Conservation (phyloP, 2,888 invertebrate genomes). For the Automeris io region DNA sequence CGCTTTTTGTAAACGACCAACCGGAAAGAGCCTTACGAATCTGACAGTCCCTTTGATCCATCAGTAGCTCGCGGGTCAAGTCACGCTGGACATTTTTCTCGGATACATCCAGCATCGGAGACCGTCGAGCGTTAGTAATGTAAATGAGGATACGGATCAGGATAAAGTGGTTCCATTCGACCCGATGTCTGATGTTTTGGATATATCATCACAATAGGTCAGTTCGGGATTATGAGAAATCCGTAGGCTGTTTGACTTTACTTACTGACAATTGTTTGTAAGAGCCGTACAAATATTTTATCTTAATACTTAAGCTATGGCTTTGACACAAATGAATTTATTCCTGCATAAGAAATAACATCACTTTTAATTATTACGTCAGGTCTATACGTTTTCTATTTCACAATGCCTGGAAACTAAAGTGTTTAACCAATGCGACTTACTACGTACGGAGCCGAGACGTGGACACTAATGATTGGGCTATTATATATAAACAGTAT, state of each 20-base stretch:
- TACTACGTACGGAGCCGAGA: too few relatives aligned
- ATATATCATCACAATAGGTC: slow-evolving; percentile 33
- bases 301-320: too few relatives aligned
- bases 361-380: too few relatives aligned
- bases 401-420: too few relatives aligned
- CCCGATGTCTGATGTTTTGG: slow-evolving; percentile 37
- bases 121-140: slow-evolving; percentile 17
- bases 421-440: too few relatives aligned
- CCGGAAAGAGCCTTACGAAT: slow-evolving; percentile 16
- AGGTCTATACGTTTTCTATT: too few relatives aligned
- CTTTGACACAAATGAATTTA: too few relatives aligned
- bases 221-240: slow-evolving; percentile 31
- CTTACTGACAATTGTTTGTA: slow-evolving; percentile 14
- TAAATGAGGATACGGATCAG: slow-evolving; percentile 23
- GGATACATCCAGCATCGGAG: slow-evolving; percentile 27
- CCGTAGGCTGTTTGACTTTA: slow-evolving; percentile 9
- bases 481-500: too few relatives aligned
- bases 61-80: slow-evolving; percentile 19
- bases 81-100: slow-evolving; percentile 27
- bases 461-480: too few relatives aligned
- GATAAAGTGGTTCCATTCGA: slow-evolving; percentile 24
- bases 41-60: slow-evolving; percentile 9
- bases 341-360: too few relatives aligned
- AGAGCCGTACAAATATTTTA: neutral
- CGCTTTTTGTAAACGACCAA: slow-evolving; percentile 24